These are phyloP conservation scores for Gila robusta DNA, from an alignment of 2,797 vertebrate genomes.

Conservation along the genomic window DNA sequence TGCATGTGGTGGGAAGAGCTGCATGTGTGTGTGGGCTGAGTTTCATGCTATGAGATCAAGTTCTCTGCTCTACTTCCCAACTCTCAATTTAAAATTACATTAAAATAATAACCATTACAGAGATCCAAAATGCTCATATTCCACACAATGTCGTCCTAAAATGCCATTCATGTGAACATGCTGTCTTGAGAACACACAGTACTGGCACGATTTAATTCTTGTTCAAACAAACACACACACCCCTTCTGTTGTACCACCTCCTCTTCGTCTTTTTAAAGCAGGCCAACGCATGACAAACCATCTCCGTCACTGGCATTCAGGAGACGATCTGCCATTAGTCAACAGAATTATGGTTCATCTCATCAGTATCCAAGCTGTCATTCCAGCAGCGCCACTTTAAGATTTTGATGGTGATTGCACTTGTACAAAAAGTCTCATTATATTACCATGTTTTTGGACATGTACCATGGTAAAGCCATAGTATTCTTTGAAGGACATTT, in stretches of 20 bases:
- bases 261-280: slow-evolving; percentile 33
- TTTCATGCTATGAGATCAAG: not conserved
- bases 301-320: slow-evolving; percentile 21
- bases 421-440: not conserved
- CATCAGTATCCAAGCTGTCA: slow-evolving; percentile 17
- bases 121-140: not conserved
- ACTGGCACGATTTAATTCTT: slow-evolving; percentile 10
- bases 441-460: not conserved
- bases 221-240: slow-evolving; percentile 42
- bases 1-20: not conserved
- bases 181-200: slow-evolving; percentile 34
- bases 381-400: not conserved
- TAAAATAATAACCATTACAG: slow-evolving; percentile 28
- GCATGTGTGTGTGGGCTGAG: not conserved
- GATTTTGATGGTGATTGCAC: not conserved
- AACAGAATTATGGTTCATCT: slow-evolving; percentile 8
- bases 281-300: slow-evolving; percentile 7
- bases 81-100: slow-evolving; percentile 11
- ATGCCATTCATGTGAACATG: slow-evolving; percentile 3
- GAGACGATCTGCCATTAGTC: slow-evolving; percentile 18
- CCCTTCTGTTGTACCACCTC: slow-evolving; percentile 41
- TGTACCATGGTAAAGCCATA: not conserved
- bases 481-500: not conserved
- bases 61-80: slow-evolving; percentile 12
- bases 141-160: too few species aligned